phyloP scores from a whole-genome alignment of 2,888 invertebrate species.

The Hyalella azteca region DNA sequence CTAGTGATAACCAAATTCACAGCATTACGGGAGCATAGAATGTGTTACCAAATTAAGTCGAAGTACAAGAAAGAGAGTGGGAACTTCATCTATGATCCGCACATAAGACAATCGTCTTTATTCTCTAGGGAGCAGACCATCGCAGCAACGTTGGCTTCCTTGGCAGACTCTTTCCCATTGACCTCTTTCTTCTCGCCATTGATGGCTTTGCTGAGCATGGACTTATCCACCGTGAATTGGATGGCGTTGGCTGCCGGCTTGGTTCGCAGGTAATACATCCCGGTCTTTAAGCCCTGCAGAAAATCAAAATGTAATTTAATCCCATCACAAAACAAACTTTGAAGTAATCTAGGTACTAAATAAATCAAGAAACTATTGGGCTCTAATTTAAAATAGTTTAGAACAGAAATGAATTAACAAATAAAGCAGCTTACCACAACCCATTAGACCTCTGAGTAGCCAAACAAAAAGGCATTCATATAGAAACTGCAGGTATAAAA shows the following conservation, averaged over 20 bases:
- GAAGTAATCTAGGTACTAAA: too few species aligned
- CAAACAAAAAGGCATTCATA: too few species aligned
- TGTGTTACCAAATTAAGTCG: background rate
- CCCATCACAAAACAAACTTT: too few species aligned
- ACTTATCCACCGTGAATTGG: conserved; percentile 96
- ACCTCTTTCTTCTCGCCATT: background rate
- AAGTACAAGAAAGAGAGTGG: background rate
- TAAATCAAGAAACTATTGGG: too few species aligned
- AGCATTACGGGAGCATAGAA: background rate
- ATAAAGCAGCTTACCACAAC: too few species aligned
- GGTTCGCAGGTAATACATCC: conserved; percentile 97
- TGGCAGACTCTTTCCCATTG: background rate
- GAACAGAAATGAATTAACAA: too few species aligned
- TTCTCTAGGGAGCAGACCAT: conserved; percentile 87
- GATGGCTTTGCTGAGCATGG: conserved; percentile 65
- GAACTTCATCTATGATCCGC: conserved; percentile 71
- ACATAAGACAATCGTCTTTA: conserved; percentile 85
- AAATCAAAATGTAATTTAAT: background rate
- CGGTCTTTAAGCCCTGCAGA: conserved; percentile 91
- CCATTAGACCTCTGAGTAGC: too few species aligned
- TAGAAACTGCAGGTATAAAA: conserved; percentile 38
- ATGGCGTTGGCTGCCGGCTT: conserved; percentile 96
- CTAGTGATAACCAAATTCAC: background rate
- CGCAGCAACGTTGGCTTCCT: conserved; percentile 71
- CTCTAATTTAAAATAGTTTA: too few species aligned